These are phyloP conservation scores for Gymnodraco acuticeps DNA, from an alignment of 2,797 vertebrate genomes.

Conservation along the genomic window DNA sequence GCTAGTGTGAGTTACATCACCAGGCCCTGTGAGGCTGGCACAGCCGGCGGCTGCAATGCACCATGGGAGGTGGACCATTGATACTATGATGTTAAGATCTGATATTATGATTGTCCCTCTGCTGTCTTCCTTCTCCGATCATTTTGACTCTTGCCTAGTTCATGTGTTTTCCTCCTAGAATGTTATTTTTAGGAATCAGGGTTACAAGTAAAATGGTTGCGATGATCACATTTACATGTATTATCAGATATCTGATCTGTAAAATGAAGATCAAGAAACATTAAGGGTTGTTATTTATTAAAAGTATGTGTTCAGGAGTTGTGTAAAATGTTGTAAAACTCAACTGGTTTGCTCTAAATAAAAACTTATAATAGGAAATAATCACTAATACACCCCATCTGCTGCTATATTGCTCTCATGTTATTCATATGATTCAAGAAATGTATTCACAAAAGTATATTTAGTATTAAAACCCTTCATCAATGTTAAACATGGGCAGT, in stretches of 20 bases:
- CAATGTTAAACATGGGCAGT: background rate
- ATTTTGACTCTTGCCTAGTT: background rate
- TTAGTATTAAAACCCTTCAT: background rate
- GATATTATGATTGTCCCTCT: conserved; percentile 18
- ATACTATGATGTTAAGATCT: conserved; percentile 38
- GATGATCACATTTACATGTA: background rate
- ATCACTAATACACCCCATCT: background rate
- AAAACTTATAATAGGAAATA: background rate
- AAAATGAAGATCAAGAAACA: background rate
- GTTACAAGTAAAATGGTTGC: background rate
- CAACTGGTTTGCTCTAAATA: background rate
- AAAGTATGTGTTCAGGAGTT: background rate
- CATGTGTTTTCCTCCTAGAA: background rate
- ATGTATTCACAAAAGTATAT: background rate
- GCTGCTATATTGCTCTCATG: no score
- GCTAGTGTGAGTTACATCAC: conserved; percentile 79
- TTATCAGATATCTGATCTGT: background rate
- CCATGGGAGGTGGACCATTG: conserved; percentile 61
- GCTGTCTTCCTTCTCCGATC: background rate
- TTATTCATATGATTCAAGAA: no score
- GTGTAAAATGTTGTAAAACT: conserved; percentile 3
- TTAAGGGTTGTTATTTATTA: background rate
- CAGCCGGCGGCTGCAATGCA: conserved; percentile 77
- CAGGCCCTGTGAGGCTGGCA: conserved; percentile 81
- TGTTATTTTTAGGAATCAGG: background rate